phyloP scores from a whole-genome alignment of 2,113 vertebrate species.

The Zosterops hypoxanthus region DNA sequence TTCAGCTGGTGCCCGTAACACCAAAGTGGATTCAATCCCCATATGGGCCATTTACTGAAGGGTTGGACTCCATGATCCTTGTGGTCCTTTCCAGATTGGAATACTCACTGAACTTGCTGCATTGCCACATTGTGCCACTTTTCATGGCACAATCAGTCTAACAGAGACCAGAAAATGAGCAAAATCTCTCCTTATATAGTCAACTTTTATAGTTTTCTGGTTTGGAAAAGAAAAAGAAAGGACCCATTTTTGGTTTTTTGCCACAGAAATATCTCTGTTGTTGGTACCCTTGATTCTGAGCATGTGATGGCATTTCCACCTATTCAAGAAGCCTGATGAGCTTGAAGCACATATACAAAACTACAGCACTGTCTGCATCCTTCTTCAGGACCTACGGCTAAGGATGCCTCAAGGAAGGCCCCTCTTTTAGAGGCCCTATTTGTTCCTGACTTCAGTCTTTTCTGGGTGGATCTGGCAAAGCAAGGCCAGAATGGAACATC shows the following conservation, averaged over 20 bases:
- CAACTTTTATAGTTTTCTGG: neutral
- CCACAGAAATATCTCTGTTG: neutral
- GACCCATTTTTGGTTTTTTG: neutral
- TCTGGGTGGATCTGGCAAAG: slow-evolving; percentile 8
- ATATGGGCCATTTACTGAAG: neutral
- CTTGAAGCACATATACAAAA: neutral
- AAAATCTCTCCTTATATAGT: neutral
- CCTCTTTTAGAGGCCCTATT: neutral
- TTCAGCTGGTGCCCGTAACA: neutral
- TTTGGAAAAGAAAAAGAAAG: neutral
- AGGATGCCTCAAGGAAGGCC: neutral
- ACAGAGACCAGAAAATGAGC: neutral
- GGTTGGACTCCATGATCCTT: neutral
- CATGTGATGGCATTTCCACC: neutral
- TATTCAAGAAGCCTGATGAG: neutral
- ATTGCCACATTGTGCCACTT: neutral
- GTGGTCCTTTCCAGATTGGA: neutral
- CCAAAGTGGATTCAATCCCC: neutral
- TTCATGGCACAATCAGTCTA: neutral
- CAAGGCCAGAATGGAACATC: slow-evolving; percentile 20
- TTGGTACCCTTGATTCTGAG: neutral
- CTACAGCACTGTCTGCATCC: neutral
- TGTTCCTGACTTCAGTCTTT: slow-evolving; percentile 18
- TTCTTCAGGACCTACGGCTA: neutral
- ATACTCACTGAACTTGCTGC: neutral